These are phyloP conservation scores for Scarus forsteni DNA, from an alignment of 2,797 vertebrate genomes.

Conservation along the genomic window DNA sequence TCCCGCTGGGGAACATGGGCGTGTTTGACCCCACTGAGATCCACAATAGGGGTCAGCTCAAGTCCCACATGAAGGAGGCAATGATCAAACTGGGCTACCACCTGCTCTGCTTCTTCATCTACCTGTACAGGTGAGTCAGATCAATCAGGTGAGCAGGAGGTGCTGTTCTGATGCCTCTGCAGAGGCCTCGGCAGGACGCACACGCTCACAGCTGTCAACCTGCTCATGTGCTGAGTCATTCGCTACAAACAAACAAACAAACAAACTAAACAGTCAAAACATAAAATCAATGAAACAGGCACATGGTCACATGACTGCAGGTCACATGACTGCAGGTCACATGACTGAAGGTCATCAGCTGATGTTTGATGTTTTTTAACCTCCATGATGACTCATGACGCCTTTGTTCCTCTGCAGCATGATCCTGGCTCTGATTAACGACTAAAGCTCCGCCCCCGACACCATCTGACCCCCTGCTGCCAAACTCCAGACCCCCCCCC, in stretches of 20 bases:
- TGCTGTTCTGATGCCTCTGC: too few species aligned
- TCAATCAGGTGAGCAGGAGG: conserved; percentile 64
- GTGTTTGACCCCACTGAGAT: conserved; percentile 99
- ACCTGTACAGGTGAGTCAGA: conserved; percentile 96
- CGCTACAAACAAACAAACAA: too few species aligned
- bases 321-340: too few species aligned
- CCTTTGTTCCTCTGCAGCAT: conserved; percentile 85
- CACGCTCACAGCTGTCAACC: too few species aligned
- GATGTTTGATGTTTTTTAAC: too few species aligned
- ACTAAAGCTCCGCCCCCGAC: conserved; percentile 81
- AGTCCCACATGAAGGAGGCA: conserved; percentile 98
- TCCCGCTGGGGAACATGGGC: conserved; percentile 98
- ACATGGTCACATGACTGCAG: too few species aligned
- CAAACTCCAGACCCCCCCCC: conserved; percentile 56
- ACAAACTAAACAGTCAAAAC: too few species aligned
- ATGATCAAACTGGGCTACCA: conserved; percentile 99
- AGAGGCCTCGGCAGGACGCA: too few species aligned
- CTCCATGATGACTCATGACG: background rate
- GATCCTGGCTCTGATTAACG: conserved; percentile 98
- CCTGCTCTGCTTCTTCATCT: conserved; percentile 99
- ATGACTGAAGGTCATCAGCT: too few species aligned
- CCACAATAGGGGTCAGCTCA: conserved; percentile 96
- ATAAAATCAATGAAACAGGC: too few species aligned
- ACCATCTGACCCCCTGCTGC: conserved; percentile 62
- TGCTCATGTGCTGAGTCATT: too few species aligned